Conservation (phyloP, 2,888 invertebrate species). For the Eristalis intricaria region DNA sequence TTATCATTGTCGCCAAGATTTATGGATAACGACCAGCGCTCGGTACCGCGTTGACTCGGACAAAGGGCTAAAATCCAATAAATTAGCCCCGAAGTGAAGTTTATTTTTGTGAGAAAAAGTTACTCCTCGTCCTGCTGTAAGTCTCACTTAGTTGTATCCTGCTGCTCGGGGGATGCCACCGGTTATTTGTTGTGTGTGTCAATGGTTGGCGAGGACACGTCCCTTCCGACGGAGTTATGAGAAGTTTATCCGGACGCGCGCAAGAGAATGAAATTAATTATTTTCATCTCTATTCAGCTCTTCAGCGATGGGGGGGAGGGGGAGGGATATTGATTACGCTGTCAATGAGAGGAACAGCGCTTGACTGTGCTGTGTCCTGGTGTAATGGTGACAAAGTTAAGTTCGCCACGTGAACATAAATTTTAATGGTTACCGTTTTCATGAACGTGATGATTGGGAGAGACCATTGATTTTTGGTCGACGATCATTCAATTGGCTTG, state of each 20-base stretch:
- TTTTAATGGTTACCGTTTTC: background rate
- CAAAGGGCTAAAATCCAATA: constrained; percentile 62
- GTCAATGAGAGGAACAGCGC: too few relatives aligned
- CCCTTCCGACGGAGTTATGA: constrained; percentile 38
- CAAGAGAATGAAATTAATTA: constrained; percentile 47
- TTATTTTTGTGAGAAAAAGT: constrained; percentile 55
- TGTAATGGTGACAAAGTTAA: constrained; percentile 34
- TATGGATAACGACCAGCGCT: constrained; percentile 47
- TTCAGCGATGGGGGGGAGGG: background rate
- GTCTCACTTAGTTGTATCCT: background rate
- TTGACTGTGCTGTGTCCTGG: background rate
- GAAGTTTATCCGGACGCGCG: constrained; percentile 25
- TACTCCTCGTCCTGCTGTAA: background rate
- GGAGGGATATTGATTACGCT: constrained; percentile 41
- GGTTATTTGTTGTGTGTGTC: constrained; percentile 62
- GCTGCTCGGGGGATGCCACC: constrained; percentile 28
- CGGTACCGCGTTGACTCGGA: constrained; percentile 29
- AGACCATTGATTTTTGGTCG: constrained; percentile 18
- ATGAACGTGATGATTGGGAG: constrained; percentile 22
- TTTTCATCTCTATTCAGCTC: constrained; percentile 39
- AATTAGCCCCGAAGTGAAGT: constrained; percentile 60
- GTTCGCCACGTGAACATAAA: constrained; percentile 25
- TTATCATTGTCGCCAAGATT: constrained; percentile 69
- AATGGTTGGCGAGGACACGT: constrained; percentile 13
- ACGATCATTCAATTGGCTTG: constrained; percentile 50